Evolutionary conservation across 2,797 vertebrate genomes (phyloP).

Genomic region (Spinus olivaceus): DNA sequence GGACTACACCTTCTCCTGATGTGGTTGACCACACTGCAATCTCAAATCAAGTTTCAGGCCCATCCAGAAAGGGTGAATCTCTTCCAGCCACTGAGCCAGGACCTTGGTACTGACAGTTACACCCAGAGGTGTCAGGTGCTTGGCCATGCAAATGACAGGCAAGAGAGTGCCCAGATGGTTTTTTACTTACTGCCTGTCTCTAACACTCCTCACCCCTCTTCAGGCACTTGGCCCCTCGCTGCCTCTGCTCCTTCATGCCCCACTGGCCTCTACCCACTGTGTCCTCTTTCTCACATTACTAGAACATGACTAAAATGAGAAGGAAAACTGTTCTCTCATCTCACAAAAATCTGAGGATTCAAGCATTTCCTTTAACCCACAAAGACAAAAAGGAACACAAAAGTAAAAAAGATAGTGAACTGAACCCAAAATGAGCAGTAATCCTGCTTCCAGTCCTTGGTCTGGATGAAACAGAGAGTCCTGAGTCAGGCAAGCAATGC

Average conservation of each 20-base stretch:
- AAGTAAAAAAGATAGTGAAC: background rate
- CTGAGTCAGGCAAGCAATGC: background rate
- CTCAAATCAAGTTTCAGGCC: background rate
- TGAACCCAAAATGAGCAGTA: background rate
- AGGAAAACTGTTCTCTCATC: background rate
- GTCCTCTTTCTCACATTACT: background rate
- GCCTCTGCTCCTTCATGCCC: background rate
- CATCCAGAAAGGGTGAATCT: background rate
- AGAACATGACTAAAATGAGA: background rate
- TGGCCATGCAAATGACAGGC: background rate
- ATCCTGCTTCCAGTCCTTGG: background rate
- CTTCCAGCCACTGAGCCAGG: background rate
- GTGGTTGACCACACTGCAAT: background rate
- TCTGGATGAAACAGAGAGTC: background rate
- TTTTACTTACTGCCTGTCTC: background rate
- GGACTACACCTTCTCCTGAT: background rate
- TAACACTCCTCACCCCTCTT: background rate
- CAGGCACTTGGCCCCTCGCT: rapidly evolving
- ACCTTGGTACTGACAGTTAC: background rate
- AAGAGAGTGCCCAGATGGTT: background rate
- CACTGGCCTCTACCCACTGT: background rate
- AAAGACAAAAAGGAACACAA: background rate
- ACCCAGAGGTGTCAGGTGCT: background rate
- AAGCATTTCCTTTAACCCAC: background rate
- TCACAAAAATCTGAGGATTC: background rate